Evolutionary conservation across 1,140 invertebrate species (phyloP).

Genomic region (Colletes gigas): DNA sequence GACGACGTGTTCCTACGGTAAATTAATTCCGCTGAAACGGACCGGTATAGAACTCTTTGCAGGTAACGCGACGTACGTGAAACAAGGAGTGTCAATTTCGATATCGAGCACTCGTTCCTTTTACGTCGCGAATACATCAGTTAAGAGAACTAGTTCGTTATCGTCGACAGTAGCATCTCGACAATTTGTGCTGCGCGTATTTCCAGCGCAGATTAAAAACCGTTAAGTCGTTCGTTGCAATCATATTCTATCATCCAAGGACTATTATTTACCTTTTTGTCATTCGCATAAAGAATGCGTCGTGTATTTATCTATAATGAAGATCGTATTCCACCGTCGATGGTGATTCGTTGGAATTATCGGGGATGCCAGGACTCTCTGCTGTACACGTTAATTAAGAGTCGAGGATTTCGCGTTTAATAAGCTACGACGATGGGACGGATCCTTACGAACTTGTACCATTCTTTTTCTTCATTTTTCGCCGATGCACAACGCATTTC

Average conservation of each 20-base stretch:
- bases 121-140: neutral
- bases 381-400: constrained; percentile 34
- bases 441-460: neutral
- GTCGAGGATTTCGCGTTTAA: constrained; percentile 24
- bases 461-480: neutral
- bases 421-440: neutral
- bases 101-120: neutral
- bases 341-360: constrained; percentile 12
- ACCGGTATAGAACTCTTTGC: neutral
- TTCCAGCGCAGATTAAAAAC: constrained; percentile 32
- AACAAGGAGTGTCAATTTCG: neutral
- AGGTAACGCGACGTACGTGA: no score
- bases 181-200: neutral
- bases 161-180: neutral
- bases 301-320: constrained; percentile 49
- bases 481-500: constrained; percentile 3
- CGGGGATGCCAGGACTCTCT: no score
- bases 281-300: constrained; percentile 24
- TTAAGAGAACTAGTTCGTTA: neutral
- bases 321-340: constrained; percentile 30
- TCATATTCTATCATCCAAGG: constrained; percentile 1
- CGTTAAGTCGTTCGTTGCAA: neutral
- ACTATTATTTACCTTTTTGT: constrained; percentile 1
- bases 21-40: neutral
- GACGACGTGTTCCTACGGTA: neutral